phyloP scores from a whole-genome alignment of 2,113 vertebrate genomes.

The Aythya baeri region DNA sequence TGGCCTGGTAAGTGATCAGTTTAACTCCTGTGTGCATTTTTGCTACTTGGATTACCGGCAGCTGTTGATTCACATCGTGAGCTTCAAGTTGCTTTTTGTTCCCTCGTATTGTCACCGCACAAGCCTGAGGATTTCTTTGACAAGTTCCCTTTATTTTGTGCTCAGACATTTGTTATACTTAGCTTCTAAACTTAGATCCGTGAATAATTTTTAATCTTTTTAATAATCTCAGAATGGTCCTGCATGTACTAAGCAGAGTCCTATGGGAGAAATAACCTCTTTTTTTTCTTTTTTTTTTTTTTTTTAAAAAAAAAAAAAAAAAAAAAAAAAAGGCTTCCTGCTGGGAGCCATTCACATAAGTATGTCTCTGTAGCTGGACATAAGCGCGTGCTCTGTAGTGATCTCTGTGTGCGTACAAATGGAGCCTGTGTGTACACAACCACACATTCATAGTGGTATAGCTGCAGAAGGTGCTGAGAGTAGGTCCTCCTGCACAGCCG shows the following conservation, averaged over 20 bases:
- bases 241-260: background rate
- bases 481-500: no score
- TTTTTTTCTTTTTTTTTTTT: background rate
- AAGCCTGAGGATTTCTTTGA: background rate
- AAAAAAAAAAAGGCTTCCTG: no score
- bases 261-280: background rate
- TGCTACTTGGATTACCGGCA: background rate
- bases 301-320: no score
- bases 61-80: fast-evolving
- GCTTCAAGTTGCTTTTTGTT: background rate
- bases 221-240: background rate
- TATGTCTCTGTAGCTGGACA: background rate
- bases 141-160: background rate
- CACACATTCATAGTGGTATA: background rate
- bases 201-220: background rate
- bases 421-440: no score
- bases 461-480: background rate
- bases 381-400: background rate
- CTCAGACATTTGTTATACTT: background rate
- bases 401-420: no score
- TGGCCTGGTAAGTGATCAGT: background rate
- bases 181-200: background rate
- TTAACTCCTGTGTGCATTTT: fast-evolving
- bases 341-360: background rate
- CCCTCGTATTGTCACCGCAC: background rate